Percentiles rank a stretch among this genome's conserved stretches.
phyloP scores from a whole-genome alignment of 2,113 vertebrate genomes.

The Physeter macrocephalus region DNA sequence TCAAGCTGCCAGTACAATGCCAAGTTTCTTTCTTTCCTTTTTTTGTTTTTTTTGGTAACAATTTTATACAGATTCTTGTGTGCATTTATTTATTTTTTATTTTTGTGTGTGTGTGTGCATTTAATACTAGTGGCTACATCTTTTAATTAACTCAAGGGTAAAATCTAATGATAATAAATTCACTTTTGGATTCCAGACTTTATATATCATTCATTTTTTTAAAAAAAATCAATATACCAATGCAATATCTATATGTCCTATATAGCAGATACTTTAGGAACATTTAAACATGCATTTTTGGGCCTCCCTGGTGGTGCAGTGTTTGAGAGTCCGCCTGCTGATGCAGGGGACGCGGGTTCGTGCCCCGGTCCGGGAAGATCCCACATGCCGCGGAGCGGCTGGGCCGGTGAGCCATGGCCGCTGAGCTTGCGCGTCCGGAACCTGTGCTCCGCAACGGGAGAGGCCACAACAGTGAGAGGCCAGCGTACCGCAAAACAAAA shows the following conservation, averaged over 20 bases:
- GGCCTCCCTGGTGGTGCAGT: too few species aligned
- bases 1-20: not conserved
- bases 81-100: not conserved
- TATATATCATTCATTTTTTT: not conserved
- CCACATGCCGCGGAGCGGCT: too few species aligned
- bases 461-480: too few species aligned
- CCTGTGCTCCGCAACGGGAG: too few species aligned
- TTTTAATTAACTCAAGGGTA: not conserved
- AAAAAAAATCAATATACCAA: not conserved
- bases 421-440: too few species aligned
- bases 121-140: not conserved
- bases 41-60: not conserved
- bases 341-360: too few species aligned
- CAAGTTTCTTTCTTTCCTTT: not conserved
- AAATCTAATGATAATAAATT: not conserved
- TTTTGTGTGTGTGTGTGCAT: not conserved
- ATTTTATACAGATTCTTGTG: constrained; percentile 5
- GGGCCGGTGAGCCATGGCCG: too few species aligned
- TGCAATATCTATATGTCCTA: not conserved
- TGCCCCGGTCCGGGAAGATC: too few species aligned
- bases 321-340: too few species aligned
- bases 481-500: too few species aligned
- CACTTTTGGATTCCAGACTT: constrained; percentile 20
- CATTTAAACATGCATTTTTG: not conserved
- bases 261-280: not conserved